Conservation (phyloP, 2,888 invertebrate species). For the Miltochrista miniata region DNA sequence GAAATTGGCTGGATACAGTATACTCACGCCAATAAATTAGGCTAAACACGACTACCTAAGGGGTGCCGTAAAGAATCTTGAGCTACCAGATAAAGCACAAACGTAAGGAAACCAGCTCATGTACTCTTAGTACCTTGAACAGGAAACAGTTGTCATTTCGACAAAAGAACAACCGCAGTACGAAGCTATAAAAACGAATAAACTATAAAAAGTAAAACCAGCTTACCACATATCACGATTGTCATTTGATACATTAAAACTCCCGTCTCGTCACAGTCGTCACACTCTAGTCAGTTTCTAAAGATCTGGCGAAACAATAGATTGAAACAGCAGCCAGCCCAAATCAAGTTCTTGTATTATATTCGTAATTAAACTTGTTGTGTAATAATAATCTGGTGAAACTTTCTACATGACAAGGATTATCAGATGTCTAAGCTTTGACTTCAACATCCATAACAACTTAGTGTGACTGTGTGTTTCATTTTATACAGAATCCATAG, state of each 20-base stretch:
- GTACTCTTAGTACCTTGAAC: neutral
- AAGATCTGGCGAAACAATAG: slow-evolving; percentile 40
- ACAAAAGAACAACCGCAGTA: slow-evolving; percentile 2
- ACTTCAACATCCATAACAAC: too few relatives aligned
- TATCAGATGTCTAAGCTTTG: slow-evolving; percentile 2
- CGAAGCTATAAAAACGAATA: slow-evolving; percentile 17
- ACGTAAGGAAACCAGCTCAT: too few relatives aligned
- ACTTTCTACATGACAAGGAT: slow-evolving; percentile 19
- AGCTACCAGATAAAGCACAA: too few relatives aligned
- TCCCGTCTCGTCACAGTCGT: slow-evolving; percentile 32
- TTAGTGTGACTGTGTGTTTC: too few relatives aligned
- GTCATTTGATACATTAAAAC: slow-evolving; percentile 44
- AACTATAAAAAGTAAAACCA: slow-evolving; percentile 38
- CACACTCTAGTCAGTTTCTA: slow-evolving; percentile 15
- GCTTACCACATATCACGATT: slow-evolving; percentile 45
- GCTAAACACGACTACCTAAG: too few relatives aligned
- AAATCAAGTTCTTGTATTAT: slow-evolving; percentile 30
- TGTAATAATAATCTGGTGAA: slow-evolving; percentile 23
- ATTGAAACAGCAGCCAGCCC: slow-evolving; percentile 32
- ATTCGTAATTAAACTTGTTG: slow-evolving; percentile 36
- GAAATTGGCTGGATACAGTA: too few relatives aligned
- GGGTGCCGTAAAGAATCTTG: too few relatives aligned
- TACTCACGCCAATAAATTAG: too few relatives aligned
- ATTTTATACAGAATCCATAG: too few relatives aligned
- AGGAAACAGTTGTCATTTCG: neutral